A percentile compares a stretch with the other conserved stretches of the same genome.
These are phyloP conservation scores for Eriosoma lanigerum DNA, from an alignment of 1,140 invertebrate species.

Conservation along the genomic window DNA sequence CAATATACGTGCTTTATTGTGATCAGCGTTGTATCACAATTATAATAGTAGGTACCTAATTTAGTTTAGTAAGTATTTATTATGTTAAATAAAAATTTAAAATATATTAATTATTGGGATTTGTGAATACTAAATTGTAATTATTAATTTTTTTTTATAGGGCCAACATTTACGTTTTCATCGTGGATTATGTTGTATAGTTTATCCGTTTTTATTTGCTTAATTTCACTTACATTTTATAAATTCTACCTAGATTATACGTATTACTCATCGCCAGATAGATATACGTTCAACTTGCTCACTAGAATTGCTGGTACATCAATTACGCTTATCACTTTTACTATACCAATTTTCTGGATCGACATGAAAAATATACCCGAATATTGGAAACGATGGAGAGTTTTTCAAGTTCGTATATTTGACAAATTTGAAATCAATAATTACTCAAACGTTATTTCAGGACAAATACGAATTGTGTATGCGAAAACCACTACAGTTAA, in stretches of 20 bases:
- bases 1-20: too few relatives aligned
- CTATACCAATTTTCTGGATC: not conserved
- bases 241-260: not conserved
- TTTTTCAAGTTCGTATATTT: not conserved
- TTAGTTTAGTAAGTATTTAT: too few relatives aligned
- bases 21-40: too few relatives aligned
- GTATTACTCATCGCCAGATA: not conserved
- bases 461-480: slow-evolving; percentile 19
- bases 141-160: slow-evolving; percentile 3
- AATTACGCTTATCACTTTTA: not conserved
- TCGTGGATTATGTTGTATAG: slow-evolving; percentile 2
- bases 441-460: slow-evolving; percentile 35
- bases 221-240: not conserved
- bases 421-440: not conserved
- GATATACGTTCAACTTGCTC: not conserved
- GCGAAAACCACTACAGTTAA: not conserved
- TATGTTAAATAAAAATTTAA: too few relatives aligned
- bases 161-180: not conserved
- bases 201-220: not conserved
- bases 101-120: too few relatives aligned
- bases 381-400: not conserved
- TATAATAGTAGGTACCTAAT: too few relatives aligned
- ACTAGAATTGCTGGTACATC: not conserved
- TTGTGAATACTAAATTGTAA: not conserved
- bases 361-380: not conserved